Evolutionary conservation across 2,888 invertebrate genomes (phyloP), one percentile per base, ranked within the genome.

Genomic region (Pyrrhopygopsis socrates): DNA sequence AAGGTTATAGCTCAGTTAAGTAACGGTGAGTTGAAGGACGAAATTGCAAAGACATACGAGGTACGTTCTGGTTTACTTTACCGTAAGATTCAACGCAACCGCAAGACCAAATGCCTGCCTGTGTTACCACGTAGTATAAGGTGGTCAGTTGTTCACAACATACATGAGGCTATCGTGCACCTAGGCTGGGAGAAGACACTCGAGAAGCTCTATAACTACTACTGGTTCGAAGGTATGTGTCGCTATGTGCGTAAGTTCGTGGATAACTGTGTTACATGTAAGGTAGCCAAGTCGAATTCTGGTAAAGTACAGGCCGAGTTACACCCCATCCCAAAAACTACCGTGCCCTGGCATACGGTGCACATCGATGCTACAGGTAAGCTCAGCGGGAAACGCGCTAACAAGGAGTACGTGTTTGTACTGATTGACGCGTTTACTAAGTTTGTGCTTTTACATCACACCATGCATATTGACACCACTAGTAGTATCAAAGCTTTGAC

Each of bases 261-360:
- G 27, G 67, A 80, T 58, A 75, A 70, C 20, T 88, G 83, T 15
- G 50, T 88, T 2, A 88, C 83, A 6, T 94, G 94, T 38, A 92
- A 80, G 65, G 71, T 94, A 0, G 73, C 92, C 0, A 94, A 93
- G 67, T 70, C 84, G 0, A 70, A 84, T 20, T 90, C 91, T 0
- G 94, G 93, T 0, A 92, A 86, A 73, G 24, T 89, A 8, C 93
- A 88, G 13, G 90, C 85, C 0, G 84, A 92, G 34, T 13, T 93
- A 0, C 90, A 93, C 60, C 92, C 93, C 0, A 94, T 93, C 3
- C 91, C 87, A 18, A 92, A 90, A 76, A 58, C 77, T 2, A 13
- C 74, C 0, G 30, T 67, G 0, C 91, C 90, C 0, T 90, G 88
- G 85, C 88, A 90, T 20, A 87, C 87, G 0, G 18, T 89, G 0